Evolutionary conservation across 1,140 invertebrate genomes (phyloP).

Genomic region (Drosophila micromelanica): DNA sequence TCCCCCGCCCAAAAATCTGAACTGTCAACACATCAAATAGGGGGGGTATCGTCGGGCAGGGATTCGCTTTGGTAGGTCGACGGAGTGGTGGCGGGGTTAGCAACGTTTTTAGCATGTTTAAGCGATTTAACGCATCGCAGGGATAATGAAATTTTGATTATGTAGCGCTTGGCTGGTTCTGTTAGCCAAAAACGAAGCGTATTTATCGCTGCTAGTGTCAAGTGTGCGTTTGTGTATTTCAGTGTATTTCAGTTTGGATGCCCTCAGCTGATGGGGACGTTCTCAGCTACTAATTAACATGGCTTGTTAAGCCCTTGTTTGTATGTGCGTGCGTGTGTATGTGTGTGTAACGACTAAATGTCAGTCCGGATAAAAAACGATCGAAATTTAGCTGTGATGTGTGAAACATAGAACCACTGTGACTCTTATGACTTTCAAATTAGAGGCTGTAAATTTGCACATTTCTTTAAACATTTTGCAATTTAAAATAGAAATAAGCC

Average conservation of each 20-base stretch:
- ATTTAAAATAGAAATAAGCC: too few relatives aligned
- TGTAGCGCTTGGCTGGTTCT: constrained; percentile 68
- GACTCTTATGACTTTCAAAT: too few relatives aligned
- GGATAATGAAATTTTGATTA: constrained; percentile 83
- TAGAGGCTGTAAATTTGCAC: too few relatives aligned
- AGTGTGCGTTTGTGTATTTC: constrained; percentile 39
- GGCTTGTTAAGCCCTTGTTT: constrained; percentile 36
- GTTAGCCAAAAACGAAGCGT: constrained; percentile 31
- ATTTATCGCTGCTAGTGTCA: constrained; percentile 60
- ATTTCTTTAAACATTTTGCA: too few relatives aligned
- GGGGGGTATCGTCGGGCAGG: constrained; percentile 5
- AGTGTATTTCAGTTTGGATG: constrained; percentile 33
- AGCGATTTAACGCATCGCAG: constrained; percentile 82
- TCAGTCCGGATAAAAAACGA: constrained; percentile 13
- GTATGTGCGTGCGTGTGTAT: not conserved
- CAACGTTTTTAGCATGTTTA: constrained; percentile 71
- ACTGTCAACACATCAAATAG: constrained; percentile 79
- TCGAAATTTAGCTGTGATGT: not conserved
- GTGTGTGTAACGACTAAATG: constrained; percentile 4
- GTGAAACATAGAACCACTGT: not conserved
- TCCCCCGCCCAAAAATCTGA: constrained; percentile 55
- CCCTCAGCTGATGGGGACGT: constrained; percentile 13
- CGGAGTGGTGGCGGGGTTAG: constrained; percentile 10
- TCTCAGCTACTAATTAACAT: constrained; percentile 45
- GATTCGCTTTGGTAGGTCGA: not conserved